Evolutionary conservation across 1,140 invertebrate genomes (phyloP), one percentile per base, ranked within the genome.

Genomic region (Drosophila azteca): DNA sequence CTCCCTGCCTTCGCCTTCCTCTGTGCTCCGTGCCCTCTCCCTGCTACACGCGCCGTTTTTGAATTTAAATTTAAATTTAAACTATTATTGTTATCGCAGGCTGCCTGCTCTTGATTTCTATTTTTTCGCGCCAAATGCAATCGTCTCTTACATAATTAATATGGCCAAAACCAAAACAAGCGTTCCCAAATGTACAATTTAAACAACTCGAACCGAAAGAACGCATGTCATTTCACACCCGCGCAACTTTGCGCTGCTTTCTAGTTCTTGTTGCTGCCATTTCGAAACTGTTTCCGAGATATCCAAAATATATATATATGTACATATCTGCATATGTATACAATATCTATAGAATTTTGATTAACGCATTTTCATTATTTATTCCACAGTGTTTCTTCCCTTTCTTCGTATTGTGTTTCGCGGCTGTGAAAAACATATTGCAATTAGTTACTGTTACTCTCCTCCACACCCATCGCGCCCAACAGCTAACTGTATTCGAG

Each of bases 71-170:
- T 84, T 79, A 70, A 70, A 70, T 70, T 58, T 70, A 70, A 70
- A 70, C 67, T 70, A 70, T 70, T 70, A 70, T 70, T 70, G 67
- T 69, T 69, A 69, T 69, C 66, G 45, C 17, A 17, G 53, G 11
- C 50, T 17, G 17, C n/a, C 45, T 39, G 52, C 46, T 44, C 39
- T 50, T 69, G 45, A 35, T 31, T 13, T 41, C 8, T n/a, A 58
- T 41, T 66, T 46, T 31, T 79, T 68, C 72, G 80, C 80, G 80
- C 67, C 81, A 84, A 84, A 73, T 81, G 78, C 78, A 81, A 77
- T 73, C 54, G 57, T 45, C 57, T 44, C 51, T 68, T 57, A 55
- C 51, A 69, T 69, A 58, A 69, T 69, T 68, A 69, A 35, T 66
- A 31, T 26, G 22, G 58, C 50, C 52, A 69, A 44, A 68, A 5